Evolutionary conservation across 2,888 invertebrate genomes (phyloP), one percentile per base, ranked within the genome.

Genomic region (Himalopsyche japonica): DNA sequence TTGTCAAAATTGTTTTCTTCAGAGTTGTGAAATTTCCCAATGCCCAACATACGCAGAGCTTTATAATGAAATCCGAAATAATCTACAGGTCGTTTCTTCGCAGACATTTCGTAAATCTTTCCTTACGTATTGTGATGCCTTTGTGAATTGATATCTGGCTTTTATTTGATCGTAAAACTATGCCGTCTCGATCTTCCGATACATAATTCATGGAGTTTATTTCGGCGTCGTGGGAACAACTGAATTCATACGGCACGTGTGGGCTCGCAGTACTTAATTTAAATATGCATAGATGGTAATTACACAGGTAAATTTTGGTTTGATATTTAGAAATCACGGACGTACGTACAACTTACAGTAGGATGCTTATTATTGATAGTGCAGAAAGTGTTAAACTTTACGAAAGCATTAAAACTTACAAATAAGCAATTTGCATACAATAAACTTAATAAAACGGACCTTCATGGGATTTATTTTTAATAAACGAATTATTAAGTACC

Each of bases 21-120:
- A 1, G 87, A 80, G 47, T 82, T 70, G 76, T 87, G 86, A 78
- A 87, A 87, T 43, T 80, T 85, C 20, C 87, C 87, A n/a, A 87
- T 82, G 27, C 87, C 87, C 47, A 87, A 43, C 18, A 84, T 82
- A 1, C 79, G 79, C 8, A 87, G 70, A 30, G 83, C 77, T 81
- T 79, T 85, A 47, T 82, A 86, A 64, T 87, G 86, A 34, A 87
- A 85, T 2, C 82, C 79, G 57, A 87, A 87, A 34, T 87, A 86
- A 43, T 43, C 43, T 15, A 27, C 79, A 48, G 10, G 43, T 43
- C 57, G 20, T 27, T 18, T 32, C 79, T 18, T 47, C 32, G 32
- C 24, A 10, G 77, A 77, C 77, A 64, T 24, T 49, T n/a, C 77
- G 49, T 24, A 37, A 30, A 48, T 10, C 12, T 79, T 18, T 30